Conservation (phyloP, 92 coral and sea anemone species). For the Metridium senile region DNA sequence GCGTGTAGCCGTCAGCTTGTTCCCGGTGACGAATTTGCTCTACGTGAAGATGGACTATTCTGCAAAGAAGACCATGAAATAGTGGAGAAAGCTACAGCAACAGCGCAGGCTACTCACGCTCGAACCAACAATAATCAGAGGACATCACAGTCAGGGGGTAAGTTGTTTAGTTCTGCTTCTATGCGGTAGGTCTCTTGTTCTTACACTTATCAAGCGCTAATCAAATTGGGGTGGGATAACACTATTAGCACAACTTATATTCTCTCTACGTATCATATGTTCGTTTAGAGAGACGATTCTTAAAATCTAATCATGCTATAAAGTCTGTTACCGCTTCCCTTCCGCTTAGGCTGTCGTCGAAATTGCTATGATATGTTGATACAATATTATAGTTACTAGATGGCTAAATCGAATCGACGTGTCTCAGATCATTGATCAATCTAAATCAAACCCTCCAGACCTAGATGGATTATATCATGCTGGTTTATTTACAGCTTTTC, state of each 20-base stretch:
- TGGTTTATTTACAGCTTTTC: slow-evolving; percentile 35
- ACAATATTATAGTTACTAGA: not conserved
- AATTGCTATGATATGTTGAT: not conserved
- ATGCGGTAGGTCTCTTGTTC: slow-evolving; percentile 93
- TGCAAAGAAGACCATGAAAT: slow-evolving; percentile 98
- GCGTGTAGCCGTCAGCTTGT: slow-evolving; percentile 97
- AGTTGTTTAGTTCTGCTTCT: slow-evolving; percentile 55
- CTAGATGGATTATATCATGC: slow-evolving; percentile 10
- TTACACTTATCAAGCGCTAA: slow-evolving; percentile 68
- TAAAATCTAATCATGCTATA: slow-evolving; percentile 47
- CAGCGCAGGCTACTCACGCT: slow-evolving; percentile 88
- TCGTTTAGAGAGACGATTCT: slow-evolving; percentile 21
- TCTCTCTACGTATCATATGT: slow-evolving; percentile 74
- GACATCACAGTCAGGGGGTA: slow-evolving; percentile 61
- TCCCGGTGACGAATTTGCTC: slow-evolving; percentile 97
- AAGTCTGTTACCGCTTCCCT: slow-evolving; percentile 16
- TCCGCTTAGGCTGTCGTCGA: slow-evolving; percentile 1
- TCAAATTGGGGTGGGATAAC: slow-evolving; percentile 94
- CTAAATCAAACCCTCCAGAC: not conserved
- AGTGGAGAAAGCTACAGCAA: slow-evolving; percentile 94
- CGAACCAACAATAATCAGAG: slow-evolving; percentile 53
- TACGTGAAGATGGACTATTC: slow-evolving; percentile 94
- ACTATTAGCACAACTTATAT: slow-evolving; percentile 75
- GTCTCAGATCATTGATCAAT: slow-evolving; percentile 26
- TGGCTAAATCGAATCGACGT: not conserved